A percentile compares a stretch with the other conserved stretches of the same genome.
Conservation (phyloP, 2,797 vertebrate genomes). For the Helarctos malayanus region DNA sequence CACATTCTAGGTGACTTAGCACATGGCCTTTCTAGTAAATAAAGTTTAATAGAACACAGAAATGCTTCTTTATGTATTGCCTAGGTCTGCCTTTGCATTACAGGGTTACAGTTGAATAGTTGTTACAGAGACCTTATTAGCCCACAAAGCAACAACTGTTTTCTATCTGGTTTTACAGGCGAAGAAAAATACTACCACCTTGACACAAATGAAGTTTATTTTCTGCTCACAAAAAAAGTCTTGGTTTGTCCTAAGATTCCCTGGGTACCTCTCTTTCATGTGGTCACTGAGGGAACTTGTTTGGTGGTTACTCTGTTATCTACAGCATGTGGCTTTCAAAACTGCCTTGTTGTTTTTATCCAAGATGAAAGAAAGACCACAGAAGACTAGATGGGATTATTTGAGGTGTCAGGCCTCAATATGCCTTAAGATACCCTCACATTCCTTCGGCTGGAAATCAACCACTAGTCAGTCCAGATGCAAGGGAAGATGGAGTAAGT, state of each 20-base stretch:
- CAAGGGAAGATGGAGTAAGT: background rate
- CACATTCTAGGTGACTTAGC: background rate
- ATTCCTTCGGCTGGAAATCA: background rate
- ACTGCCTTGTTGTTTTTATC: background rate
- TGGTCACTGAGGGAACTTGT: background rate
- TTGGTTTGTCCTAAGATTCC: background rate
- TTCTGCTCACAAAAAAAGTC: background rate
- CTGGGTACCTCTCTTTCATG: background rate
- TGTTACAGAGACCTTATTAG: background rate
- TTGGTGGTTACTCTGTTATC: background rate
- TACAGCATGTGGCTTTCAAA: background rate
- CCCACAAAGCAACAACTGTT: background rate
- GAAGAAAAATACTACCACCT: background rate
- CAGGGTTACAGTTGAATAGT: background rate
- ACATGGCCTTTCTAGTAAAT: background rate
- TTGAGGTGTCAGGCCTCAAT: background rate
- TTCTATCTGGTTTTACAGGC: background rate
- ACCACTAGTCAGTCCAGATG: background rate
- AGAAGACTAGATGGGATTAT: background rate
- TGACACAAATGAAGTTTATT: background rate
- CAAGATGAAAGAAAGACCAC: background rate
- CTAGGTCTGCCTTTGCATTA: background rate
- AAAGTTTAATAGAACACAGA: background rate
- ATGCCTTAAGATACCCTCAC: background rate
- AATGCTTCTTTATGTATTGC: background rate